Evolutionary conservation across 2,888 invertebrate species (phyloP), one percentile per base, ranked within the genome.

Genomic region (Euspilapteryx auroguttella): DNA sequence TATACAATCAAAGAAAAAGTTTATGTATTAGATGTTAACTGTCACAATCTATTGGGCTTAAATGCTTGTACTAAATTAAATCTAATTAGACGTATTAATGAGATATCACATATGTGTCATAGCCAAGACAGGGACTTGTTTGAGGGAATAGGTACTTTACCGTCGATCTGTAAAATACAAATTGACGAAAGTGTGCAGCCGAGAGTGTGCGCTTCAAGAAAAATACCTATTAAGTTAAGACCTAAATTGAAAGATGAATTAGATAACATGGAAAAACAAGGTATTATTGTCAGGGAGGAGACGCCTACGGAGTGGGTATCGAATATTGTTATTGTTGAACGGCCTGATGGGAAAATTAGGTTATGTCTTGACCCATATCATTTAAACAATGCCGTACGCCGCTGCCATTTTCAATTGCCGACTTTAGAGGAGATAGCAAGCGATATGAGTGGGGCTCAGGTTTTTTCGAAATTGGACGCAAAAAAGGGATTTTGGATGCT

Each of bases 331-430:
- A 8, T 34, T 7, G 34, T 33, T 1, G 32, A 27, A n/a, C 20
- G 25, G 12, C 26, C 34, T 5, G 21, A 36, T 7, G 27, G 29
- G 4, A 32, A 15, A n/a, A 15, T 36, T 2, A 21, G 37, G 6
- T 11, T 35, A 3, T 33, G 32, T 26, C 25, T 37, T 1, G 34
- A 37, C 24, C 34, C 33, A 4, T 22, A 12, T 3, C 24, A 32
- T 25, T 11, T 37, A 3, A 37, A 35, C 10, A 29, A 32, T 15
- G 35, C 33, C 2, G 28, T 34, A 1, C 25, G 22, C 7, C 32
- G 35, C 5, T 27, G 32, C 12, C 33, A 35, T 14, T 37, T 34
- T 29, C 35, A 31, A 12, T 13, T 35, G n/a, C 35, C 35, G 2
- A 33, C 34, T 2, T 12, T 37, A 7, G 31, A 35, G 7, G 32